Evolutionary conservation across 1,140 invertebrate genomes (phyloP).

Genomic region (Vanessa atalanta): DNA sequence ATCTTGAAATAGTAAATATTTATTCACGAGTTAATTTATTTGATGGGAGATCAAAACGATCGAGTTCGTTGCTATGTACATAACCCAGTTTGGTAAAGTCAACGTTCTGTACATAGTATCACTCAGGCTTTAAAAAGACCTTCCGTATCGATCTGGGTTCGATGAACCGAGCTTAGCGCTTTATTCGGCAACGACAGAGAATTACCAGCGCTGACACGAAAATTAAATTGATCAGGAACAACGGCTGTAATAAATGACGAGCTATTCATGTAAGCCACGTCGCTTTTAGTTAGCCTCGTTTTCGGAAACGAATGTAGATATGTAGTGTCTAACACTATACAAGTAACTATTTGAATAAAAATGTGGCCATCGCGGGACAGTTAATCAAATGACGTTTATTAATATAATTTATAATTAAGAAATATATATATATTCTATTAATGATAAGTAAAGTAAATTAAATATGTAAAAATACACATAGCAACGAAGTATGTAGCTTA

Average conservation of each 20-base stretch:
- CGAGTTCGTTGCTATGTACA: constrained; percentile 3
- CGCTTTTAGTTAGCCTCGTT: constrained; percentile 2
- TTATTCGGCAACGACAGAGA: constrained; percentile 21
- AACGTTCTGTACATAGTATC: constrained; percentile 27
- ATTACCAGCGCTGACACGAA: constrained; percentile 23
- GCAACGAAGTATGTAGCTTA: no score
- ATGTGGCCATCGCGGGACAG: no score
- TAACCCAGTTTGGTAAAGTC: constrained; percentile 20
- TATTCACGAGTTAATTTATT: constrained; percentile 2
- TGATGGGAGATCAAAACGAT: constrained; percentile 8
- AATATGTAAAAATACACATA: no score
- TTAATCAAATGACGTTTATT: no score
- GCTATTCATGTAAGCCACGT: constrained; percentile 13
- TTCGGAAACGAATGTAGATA: not conserved
- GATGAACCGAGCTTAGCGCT: constrained; percentile 16
- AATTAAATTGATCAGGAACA: constrained; percentile 23
- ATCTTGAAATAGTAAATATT: not conserved
- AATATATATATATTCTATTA: no score
- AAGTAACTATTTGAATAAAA: no score
- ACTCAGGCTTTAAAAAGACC: constrained; percentile 25
- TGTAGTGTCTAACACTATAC: not conserved
- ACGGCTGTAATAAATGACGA: constrained; percentile 26
- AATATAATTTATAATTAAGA: no score
- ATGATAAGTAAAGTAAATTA: no score
- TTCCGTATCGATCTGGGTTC: constrained; percentile 36